Conservation (phyloP, 2,113 vertebrate species). For the Poeciliopsis prolifica region DNA sequence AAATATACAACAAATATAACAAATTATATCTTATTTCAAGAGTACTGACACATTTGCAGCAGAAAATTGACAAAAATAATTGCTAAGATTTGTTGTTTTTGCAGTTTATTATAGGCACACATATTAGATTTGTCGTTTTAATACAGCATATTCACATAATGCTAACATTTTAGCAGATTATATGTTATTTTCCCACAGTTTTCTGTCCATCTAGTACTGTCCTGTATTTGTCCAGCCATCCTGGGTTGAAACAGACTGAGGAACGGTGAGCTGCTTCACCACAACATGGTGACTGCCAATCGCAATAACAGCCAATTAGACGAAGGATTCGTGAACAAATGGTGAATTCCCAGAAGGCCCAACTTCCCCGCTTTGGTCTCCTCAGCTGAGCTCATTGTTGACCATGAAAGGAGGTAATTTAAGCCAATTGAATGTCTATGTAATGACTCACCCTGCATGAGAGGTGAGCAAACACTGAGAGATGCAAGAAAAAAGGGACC, state of each 20-base stretch:
- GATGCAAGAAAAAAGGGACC: conserved; percentile 50
- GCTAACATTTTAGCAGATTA: background rate
- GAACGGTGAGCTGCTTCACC: conserved; percentile 55
- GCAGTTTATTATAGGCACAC: background rate
- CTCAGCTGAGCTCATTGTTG: conserved; percentile 80
- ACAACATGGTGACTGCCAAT: conserved; percentile 69
- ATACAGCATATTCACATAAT: background rate
- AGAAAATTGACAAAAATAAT: too few species aligned
- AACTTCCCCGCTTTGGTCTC: conserved; percentile 66
- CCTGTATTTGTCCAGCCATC: conserved; percentile 10
- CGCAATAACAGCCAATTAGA: conserved; percentile 78
- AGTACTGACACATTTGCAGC: too few species aligned
- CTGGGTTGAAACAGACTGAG: background rate
- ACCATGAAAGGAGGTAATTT: conserved; percentile 83
- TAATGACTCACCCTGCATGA: conserved; percentile 75
- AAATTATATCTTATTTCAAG: too few species aligned
- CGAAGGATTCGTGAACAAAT: conserved; percentile 75
- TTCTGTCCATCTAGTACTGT: background rate
- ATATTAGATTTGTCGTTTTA: background rate
- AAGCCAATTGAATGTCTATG: conserved; percentile 77
- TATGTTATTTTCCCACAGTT: conserved; percentile 2
- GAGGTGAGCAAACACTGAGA: conserved; percentile 69
- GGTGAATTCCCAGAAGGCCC: conserved; percentile 71
- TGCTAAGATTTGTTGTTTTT: too few species aligned
- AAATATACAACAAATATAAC: too few species aligned